A percentile compares a stretch with the other conserved stretches of the same genome.
These are phyloP conservation scores for Listronotus oregonensis DNA, from an alignment of 1,140 invertebrate species.

Conservation along the genomic window DNA sequence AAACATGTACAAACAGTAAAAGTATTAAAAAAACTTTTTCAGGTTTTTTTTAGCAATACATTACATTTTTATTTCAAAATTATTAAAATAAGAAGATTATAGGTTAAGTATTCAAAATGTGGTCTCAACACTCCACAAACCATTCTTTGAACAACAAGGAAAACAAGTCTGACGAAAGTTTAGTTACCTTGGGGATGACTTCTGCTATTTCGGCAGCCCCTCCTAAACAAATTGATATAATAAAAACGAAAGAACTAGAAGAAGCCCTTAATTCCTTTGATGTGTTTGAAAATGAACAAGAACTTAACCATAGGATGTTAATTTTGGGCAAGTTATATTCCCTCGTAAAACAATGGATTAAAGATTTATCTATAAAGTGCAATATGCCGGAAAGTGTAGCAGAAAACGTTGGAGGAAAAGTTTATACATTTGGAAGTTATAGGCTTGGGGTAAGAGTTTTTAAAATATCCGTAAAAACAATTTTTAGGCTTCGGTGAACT, in stretches of 20 bases:
- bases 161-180: constrained; percentile 42
- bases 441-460: constrained; percentile 67
- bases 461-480: no score
- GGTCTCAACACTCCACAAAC: constrained; percentile 37
- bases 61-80: background rate
- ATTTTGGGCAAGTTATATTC: constrained; percentile 84
- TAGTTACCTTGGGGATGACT: constrained; percentile 80
- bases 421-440: constrained; percentile 99
- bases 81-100: background rate
- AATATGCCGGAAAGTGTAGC: constrained; percentile 87
- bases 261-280: constrained; percentile 84
- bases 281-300: constrained; percentile 89
- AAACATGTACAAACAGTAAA: background rate
- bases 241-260: constrained; percentile 82
- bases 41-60: background rate
- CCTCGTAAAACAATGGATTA: constrained; percentile 91
- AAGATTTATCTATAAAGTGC: constrained; percentile 82
- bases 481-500: no score
- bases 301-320: constrained; percentile 87
- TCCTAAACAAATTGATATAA: constrained; percentile 84
- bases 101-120: constrained; percentile 38
- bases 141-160: constrained; percentile 42
- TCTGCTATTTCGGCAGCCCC: constrained; percentile 88
- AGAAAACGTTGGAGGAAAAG: constrained; percentile 92
- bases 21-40: background rate